A percentile compares a stretch with the other conserved stretches of the same genome.
phyloP scores from a whole-genome alignment of 2,113 vertebrate species.

The Eulemur macaco region DNA sequence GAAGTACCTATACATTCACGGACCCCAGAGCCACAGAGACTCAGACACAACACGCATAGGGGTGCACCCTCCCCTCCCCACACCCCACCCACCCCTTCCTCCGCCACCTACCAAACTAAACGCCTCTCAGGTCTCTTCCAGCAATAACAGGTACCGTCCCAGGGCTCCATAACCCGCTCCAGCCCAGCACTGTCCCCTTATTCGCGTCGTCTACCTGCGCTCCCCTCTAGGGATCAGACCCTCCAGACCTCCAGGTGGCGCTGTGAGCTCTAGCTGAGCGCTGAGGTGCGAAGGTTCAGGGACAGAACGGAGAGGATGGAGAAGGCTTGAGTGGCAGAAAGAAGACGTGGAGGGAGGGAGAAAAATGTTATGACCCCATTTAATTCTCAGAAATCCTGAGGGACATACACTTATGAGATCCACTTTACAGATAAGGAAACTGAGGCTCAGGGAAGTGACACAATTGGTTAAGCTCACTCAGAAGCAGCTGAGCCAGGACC shows the following conservation, averaged over 20 bases:
- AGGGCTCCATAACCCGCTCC: not conserved
- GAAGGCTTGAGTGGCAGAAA: not conserved
- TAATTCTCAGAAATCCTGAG: not conserved
- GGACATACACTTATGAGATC: not conserved
- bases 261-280: not conserved
- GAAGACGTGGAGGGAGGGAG: not conserved
- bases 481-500: not conserved
- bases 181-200: no score
- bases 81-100: not conserved
- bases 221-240: not conserved
- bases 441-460: not conserved
- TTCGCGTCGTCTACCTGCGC: fast-evolving
- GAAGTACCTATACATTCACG: not conserved
- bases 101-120: no score
- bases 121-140: not conserved
- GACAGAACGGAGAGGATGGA: not conserved
- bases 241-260: not conserved
- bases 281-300: no score
- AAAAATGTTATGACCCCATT: not conserved
- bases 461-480: not conserved
- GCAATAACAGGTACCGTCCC: not conserved
- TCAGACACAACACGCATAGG: not conserved
- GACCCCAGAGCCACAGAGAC: not conserved
- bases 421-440: not conserved
- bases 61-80: no score